Conservation (phyloP, 2,888 invertebrate genomes). For the Drosophila phalerata region DNA sequence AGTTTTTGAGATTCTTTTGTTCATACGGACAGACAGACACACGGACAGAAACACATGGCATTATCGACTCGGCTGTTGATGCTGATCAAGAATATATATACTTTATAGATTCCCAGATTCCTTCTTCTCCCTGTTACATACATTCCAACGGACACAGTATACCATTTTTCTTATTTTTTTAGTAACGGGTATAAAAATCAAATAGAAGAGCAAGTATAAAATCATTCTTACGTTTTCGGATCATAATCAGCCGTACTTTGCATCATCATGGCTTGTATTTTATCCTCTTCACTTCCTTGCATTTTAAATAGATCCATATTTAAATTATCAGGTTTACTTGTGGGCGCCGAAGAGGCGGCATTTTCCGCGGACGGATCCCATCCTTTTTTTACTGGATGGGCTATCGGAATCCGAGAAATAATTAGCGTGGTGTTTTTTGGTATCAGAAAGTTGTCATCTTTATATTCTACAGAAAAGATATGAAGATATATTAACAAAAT, state of each 20-base stretch:
- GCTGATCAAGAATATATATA: no score
- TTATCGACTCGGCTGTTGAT: no score
- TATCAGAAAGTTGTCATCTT: constrained; percentile 95
- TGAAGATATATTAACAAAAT: background rate
- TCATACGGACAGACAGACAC: no score
- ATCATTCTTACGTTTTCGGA: constrained; percentile 93
- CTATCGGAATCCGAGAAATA: constrained; percentile 96
- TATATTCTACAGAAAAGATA: constrained; percentile 90
- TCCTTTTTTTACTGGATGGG: constrained; percentile 91
- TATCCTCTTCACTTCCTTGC: constrained; percentile 98
- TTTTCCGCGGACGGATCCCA: constrained; percentile 88
- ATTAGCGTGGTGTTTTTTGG: constrained; percentile 99
- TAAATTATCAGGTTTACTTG: constrained; percentile 86
- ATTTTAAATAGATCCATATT: constrained; percentile 94
- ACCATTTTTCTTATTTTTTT: no score
- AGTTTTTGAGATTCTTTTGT: no score
- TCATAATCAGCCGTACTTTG: constrained; percentile 99
- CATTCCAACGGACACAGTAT: no score
- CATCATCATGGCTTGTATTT: constrained; percentile 98
- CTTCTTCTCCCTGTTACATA: no score
- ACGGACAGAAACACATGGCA: no score
- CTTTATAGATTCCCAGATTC: no score
- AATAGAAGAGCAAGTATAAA: no score
- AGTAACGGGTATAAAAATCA: no score
- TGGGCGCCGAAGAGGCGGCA: constrained; percentile 45